Conservation (phyloP, 2,888 invertebrate species). For the Hyles lineata region DNA sequence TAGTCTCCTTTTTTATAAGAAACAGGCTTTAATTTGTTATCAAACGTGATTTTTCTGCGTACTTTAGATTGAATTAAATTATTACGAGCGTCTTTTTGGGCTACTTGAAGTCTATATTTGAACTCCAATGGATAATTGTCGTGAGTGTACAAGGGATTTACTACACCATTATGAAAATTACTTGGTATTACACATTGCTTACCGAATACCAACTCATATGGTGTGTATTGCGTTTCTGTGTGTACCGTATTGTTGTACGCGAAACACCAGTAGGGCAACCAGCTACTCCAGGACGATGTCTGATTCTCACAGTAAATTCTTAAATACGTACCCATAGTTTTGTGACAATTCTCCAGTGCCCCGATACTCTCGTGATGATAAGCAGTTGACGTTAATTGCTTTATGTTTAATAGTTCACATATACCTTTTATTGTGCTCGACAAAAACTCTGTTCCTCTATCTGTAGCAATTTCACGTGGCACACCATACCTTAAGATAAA, state of each 20-base stretch:
- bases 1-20: background rate
- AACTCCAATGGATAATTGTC: constrained; percentile 36
- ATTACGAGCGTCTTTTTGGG: constrained; percentile 10
- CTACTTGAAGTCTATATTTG: constrained; percentile 37
- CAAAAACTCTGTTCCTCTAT: too few species aligned
- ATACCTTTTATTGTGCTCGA: constrained; percentile 33
- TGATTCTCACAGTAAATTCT: constrained; percentile 32
- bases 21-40: background rate
- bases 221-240: constrained; percentile 37
- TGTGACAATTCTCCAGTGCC: constrained; percentile 35
- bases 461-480: too few species aligned
- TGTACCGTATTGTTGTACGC: constrained; percentile 40
- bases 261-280: constrained; percentile 41
- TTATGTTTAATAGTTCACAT: constrained; percentile 36
- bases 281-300: constrained; percentile 33
- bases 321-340: constrained; percentile 31
- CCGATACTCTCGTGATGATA: constrained; percentile 36
- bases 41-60: background rate
- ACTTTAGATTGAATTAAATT: background rate
- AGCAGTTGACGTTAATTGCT: constrained; percentile 34
- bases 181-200: constrained; percentile 37
- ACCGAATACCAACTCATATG: constrained; percentile 39
- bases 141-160: constrained; percentile 37
- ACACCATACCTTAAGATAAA: constrained; percentile 35
- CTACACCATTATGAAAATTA: constrained; percentile 32